Percentiles rank a stretch among this genome's conserved stretches.
These are phyloP conservation scores for Luehdorfia chinensis DNA, from an alignment of 1,140 invertebrate genomes.

Conservation along the genomic window DNA sequence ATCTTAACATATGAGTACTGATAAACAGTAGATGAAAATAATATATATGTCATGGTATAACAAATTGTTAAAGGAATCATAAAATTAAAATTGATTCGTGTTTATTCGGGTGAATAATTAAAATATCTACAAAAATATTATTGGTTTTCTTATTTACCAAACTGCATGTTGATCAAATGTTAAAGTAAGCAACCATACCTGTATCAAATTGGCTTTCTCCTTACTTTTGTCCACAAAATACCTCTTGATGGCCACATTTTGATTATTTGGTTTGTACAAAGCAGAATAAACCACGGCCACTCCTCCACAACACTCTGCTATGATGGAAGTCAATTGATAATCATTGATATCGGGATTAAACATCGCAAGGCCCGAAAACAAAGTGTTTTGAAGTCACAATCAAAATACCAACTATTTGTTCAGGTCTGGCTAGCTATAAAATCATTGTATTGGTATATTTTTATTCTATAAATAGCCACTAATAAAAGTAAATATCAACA, in stretches of 20 bases:
- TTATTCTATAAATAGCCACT: constrained; percentile 31
- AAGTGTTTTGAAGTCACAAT: not conserved
- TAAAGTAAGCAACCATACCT: constrained; percentile 66
- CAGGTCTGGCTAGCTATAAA: constrained; percentile 8
- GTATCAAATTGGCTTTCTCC: constrained; percentile 82
- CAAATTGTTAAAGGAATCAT: too few species aligned
- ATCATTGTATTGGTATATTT: constrained; percentile 20
- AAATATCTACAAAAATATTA: too few species aligned
- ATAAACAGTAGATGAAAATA: too few species aligned
- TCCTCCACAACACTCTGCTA: constrained; percentile 83
- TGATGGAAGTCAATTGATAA: constrained; percentile 79
- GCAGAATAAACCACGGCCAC: constrained; percentile 83
- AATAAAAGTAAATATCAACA: constrained; percentile 34
- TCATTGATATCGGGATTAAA: constrained; percentile 68
- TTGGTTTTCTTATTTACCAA: too few species aligned
- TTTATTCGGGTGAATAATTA: too few species aligned
- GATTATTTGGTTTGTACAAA: constrained; percentile 81
- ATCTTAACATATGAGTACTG: too few species aligned
- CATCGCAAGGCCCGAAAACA: constrained; percentile 33
- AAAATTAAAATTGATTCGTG: too few species aligned
- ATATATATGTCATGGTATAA: too few species aligned
- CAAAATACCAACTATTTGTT: constrained; percentile 9
- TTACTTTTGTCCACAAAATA: constrained; percentile 85
- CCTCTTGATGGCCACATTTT: constrained; percentile 85
- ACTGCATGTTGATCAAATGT: too few species aligned